Evolutionary conservation across 1,140 invertebrate species (phyloP), one percentile per base, ranked within the genome.

Genomic region (Ectropis grisescens): DNA sequence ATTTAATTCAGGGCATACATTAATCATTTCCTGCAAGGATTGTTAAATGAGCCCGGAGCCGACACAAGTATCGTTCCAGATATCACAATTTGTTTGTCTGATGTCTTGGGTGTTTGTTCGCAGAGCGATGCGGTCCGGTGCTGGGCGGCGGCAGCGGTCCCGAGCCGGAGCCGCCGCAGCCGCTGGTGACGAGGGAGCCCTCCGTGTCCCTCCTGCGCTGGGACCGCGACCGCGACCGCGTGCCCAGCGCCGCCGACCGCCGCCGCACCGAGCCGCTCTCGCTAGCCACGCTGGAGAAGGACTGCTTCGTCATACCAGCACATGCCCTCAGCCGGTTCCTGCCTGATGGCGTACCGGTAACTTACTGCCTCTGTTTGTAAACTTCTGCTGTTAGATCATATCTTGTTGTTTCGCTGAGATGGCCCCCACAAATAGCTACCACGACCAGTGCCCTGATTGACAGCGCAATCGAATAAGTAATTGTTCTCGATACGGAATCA

Each of bases 231-330:
- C 49, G 67, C 6, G 56, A 62, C 12, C n/a, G 38, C 8, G 37
- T 34, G 2, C 36, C 41, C 14, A 30, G 37, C 1, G 32, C 47
- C n/a, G 38, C 30, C 58, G 87, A 58, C 80, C 47, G 58, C 8
- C 52, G 66, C 6, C 64, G 69, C 26, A 66, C 87, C 1, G 88
- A 90, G 54, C 88, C 90, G 11, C 87, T 90, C 29, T 90, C 89
- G 1, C 82, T 94, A 50, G 88, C 91, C 11, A 91, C 89, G 0
- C 75, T 94, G 37, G 91, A 94, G 68, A 85, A 90, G 59, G 93
- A 95, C 79, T 95, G 92, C 74, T 94, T 95, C 75, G 94, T 95
- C 62, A 94, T 95, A 76, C 93, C 93, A 7, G 88, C 94, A 7
- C 91, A 93, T 39, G 92, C 91, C 58, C 83, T 94, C 40, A 91